Conservation (phyloP, 2,797 vertebrate genomes). For the Periparus ater region DNA sequence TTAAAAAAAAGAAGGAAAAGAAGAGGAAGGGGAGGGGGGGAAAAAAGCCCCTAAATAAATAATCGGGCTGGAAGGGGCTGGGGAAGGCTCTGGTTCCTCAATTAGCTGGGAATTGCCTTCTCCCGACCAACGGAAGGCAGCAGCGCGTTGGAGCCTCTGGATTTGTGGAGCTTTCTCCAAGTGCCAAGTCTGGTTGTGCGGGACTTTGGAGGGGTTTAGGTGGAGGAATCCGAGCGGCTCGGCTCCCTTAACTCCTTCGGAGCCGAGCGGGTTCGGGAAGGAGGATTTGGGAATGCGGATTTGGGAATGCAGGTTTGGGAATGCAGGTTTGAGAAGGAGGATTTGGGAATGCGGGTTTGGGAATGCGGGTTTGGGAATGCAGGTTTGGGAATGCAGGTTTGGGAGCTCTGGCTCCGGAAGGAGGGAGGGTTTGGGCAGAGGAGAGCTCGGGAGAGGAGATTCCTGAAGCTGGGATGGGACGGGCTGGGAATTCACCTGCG, state of each 20-base stretch:
- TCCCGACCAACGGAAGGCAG: slow-evolving; percentile 60
- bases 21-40: too few relatives aligned
- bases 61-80: not conserved
- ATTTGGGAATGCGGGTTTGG: not conserved
- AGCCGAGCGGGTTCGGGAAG: not conserved
- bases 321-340: not conserved
- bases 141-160: slow-evolving; percentile 42
- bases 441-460: not conserved
- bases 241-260: slow-evolving; percentile 18
- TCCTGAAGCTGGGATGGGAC: not conserved
- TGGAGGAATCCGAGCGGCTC: slow-evolving; percentile 23
- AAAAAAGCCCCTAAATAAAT: slow-evolving; percentile 1
- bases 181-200: slow-evolving; percentile 51
- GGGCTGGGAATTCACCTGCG: not conserved
- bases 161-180: slow-evolving; percentile 61
- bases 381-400: not conserved
- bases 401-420: too few relatives aligned
- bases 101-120: slow-evolving; percentile 67
- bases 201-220: slow-evolving; percentile 47
- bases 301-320: not conserved
- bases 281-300: not conserved
- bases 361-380: not conserved
- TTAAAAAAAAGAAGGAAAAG: not conserved
- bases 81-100: slow-evolving; percentile 70
- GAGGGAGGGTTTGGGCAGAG: not conserved